Evolutionary conservation across 2,888 invertebrate genomes (phyloP).

Genomic region (Phaonia tiefii): DNA sequence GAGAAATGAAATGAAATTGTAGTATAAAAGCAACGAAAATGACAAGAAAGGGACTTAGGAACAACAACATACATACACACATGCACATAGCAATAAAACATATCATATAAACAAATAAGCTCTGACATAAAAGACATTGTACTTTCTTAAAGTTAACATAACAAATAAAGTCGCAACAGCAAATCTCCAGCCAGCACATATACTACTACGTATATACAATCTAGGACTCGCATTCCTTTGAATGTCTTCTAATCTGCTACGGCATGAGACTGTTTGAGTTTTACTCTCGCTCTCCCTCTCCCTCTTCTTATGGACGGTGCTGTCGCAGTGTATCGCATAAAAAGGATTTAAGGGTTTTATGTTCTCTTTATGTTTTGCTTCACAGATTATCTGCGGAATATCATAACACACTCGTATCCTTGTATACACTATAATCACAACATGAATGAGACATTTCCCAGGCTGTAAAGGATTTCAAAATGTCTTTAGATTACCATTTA

Average conservation of each 20-base stretch:
- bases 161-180: slow-evolving; percentile 12
- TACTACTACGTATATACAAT: background rate
- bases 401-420: slow-evolving; percentile 9
- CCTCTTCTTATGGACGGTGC: background rate
- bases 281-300: too few species aligned
- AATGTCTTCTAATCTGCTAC: background rate
- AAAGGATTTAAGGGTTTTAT: slow-evolving; percentile 37
- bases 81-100: background rate
- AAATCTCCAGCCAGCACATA: background rate
- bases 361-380: slow-evolving; percentile 31
- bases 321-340: slow-evolving; percentile 12
- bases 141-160: slow-evolving; percentile 36
- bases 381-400: slow-evolving; percentile 30
- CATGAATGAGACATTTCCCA: slow-evolving; percentile 13
- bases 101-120: slow-evolving; percentile 23
- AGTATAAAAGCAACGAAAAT: background rate
- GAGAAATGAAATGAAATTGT: slow-evolving; percentile 29
- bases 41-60: background rate
- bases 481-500: slow-evolving; percentile 7
- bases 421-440: background rate
- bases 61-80: background rate
- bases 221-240: background rate
- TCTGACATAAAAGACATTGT: slow-evolving; percentile 30
- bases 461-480: slow-evolving; percentile 29
- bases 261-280: too few species aligned